A percentile compares a stretch with the other conserved stretches of the same genome.
These are phyloP conservation scores for Microtus richardsoni DNA, from an alignment of 2,113 vertebrate genomes.

Conservation along the genomic window DNA sequence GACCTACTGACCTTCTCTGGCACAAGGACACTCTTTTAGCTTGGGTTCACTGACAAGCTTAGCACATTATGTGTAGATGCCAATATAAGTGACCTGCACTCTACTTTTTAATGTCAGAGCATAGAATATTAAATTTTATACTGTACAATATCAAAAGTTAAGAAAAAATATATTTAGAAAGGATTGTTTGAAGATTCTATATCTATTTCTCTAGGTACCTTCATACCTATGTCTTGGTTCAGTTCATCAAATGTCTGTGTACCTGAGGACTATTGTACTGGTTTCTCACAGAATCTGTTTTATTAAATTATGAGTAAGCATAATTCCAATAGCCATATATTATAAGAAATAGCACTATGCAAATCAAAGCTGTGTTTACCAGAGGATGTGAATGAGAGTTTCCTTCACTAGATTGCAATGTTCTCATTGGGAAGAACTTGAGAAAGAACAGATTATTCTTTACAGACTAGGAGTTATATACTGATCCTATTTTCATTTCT, in stretches of 20 bases:
- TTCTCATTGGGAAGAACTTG: background rate
- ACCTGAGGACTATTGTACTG: background rate
- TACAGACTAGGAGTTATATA: background rate
- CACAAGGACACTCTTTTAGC: background rate
- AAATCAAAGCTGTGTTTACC: background rate
- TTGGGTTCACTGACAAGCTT: background rate
- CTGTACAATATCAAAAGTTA: background rate
- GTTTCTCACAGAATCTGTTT: background rate
- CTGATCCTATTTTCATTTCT: background rate
- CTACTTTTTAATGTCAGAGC: background rate
- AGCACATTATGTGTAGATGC: background rate
- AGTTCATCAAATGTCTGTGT: background rate
- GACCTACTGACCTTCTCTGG: background rate
- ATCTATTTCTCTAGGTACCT: background rate
- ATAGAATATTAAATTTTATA: background rate
- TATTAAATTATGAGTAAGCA: conserved; percentile 36
- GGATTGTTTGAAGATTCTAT: background rate
- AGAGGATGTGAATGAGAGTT: background rate
- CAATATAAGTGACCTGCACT: background rate
- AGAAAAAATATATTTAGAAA: conserved; percentile 21
- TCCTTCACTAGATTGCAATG: background rate
- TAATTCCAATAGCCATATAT: background rate
- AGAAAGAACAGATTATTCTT: background rate
- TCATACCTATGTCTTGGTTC: background rate
- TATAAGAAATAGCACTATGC: background rate